Conservation (phyloP, 2,888 invertebrate genomes). For the Dasysyrphus albostriatus region DNA sequence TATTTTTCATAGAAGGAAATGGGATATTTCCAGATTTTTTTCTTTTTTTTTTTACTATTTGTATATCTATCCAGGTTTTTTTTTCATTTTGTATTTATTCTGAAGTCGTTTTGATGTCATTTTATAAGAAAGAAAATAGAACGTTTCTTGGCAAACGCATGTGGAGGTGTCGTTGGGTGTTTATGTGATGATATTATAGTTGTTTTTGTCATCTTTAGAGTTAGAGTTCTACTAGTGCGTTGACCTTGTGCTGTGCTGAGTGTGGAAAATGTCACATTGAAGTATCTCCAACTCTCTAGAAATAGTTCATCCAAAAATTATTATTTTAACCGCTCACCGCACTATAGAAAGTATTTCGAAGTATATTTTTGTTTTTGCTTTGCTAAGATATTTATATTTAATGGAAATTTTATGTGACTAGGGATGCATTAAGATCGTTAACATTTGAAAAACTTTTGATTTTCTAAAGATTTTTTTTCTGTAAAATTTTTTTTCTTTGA, state of each 20-base stretch:
- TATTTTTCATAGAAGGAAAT: constrained; percentile 58
- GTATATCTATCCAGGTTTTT: constrained; percentile 19
- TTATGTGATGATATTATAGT: constrained; percentile 20
- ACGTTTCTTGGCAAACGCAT: constrained; percentile 54
- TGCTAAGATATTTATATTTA: not conserved
- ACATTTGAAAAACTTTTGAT: not conserved
- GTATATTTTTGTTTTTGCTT: not conserved
- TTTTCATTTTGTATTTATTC: constrained; percentile 31
- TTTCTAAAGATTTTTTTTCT: not conserved
- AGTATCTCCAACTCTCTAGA: constrained; percentile 29
- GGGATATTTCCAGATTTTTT: constrained; percentile 61
- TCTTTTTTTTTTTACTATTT: constrained; percentile 28
- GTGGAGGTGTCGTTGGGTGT: constrained; percentile 54
- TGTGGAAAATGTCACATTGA: constrained; percentile 46
- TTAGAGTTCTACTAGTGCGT: constrained; percentile 41
- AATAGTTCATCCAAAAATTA: constrained; percentile 52
- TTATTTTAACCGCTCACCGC: constrained; percentile 1
- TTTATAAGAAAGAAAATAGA: not conserved
- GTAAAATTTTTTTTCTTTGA: not conserved
- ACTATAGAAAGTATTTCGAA: not conserved
- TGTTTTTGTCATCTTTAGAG: not conserved
- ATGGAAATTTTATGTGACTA: not conserved
- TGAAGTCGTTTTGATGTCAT: constrained; percentile 67
- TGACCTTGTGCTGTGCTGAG: constrained; percentile 60
- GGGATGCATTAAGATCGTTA: not conserved